A percentile compares a stretch with the other conserved stretches of the same genome.
phyloP scores from a whole-genome alignment of 2,113 vertebrate species.

The Dasyprocta punctata region DNA sequence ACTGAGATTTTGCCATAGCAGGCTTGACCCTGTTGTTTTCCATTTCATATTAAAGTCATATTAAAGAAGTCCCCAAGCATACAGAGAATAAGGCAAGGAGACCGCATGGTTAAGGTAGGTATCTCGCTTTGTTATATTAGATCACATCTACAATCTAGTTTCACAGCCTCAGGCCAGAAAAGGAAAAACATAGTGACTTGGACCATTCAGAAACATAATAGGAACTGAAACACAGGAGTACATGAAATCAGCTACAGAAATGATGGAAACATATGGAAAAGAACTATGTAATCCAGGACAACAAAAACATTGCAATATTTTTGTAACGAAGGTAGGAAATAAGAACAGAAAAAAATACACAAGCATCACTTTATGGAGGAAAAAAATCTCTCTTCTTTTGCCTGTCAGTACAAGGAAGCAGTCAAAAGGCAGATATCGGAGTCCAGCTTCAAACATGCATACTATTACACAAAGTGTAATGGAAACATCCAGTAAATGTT shows the following conservation, averaged over 20 bases:
- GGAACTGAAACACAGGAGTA: slow-evolving; percentile 34
- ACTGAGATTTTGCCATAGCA: not conserved
- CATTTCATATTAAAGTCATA: not conserved
- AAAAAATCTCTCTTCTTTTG: not conserved
- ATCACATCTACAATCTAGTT: not conserved
- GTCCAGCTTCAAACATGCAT: fast-evolving
- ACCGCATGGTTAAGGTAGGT: not conserved
- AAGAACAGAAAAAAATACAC: not conserved
- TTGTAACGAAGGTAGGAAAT: slow-evolving; percentile 10
- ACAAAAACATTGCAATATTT: not conserved
- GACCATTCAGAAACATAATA: slow-evolving; percentile 45
- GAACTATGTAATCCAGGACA: not conserved
- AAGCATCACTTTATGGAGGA: not conserved
- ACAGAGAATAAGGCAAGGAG: not conserved
- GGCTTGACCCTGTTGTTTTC: not conserved
- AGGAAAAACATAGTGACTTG: not conserved
- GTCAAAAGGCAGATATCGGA: not conserved
- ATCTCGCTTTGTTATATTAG: not conserved
- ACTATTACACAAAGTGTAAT: too few species aligned
- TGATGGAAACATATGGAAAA: not conserved
- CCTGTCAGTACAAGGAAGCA: not conserved
- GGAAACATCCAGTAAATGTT: not conserved
- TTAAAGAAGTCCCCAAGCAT: not conserved
- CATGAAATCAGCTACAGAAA: slow-evolving; percentile 3
- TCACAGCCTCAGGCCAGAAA: not conserved